These are phyloP conservation scores for Cylindroiulus punctatus DNA, from an alignment of 2,888 invertebrate species.

Conservation along the genomic window DNA sequence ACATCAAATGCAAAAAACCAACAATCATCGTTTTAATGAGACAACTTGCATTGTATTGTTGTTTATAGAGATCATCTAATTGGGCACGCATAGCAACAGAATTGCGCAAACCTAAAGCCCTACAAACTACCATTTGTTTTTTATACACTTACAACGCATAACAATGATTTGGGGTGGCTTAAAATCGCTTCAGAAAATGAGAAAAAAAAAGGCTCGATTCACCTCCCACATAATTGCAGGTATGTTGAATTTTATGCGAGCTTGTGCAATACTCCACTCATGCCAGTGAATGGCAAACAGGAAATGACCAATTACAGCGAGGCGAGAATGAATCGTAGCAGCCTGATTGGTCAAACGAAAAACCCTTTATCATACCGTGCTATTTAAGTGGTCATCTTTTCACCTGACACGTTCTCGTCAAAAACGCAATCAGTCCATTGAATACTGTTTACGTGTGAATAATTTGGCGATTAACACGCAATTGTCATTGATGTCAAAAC, in stretches of 20 bases:
- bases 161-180: constrained; percentile 43
- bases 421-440: constrained; percentile 40
- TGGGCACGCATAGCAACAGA: constrained; percentile 52
- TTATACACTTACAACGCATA: neutral
- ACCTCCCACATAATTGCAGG: constrained; percentile 54
- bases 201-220: neutral
- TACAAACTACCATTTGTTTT: constrained; percentile 45
- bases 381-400: constrained; percentile 35
- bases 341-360: constrained; percentile 2
- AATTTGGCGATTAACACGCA: constrained; percentile 22
- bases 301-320: constrained; percentile 56
- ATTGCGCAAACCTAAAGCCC: constrained; percentile 44
- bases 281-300: constrained; percentile 54
- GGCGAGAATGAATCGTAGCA: constrained; percentile 24
- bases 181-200: constrained; percentile 40
- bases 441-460: constrained; percentile 22
- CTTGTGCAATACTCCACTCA: constrained; percentile 55
- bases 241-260: constrained; percentile 10
- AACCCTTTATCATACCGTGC: neutral
- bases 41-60: constrained; percentile 50
- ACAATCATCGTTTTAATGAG: constrained; percentile 49
- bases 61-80: constrained; percentile 52
- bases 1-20: constrained; percentile 14
- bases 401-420: constrained; percentile 39
- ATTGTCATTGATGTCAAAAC: constrained; percentile 14